Percentiles rank a stretch among this genome's conserved stretches.
Conservation (phyloP, 2,797 vertebrate species). For the Eutrigla gurnardus region DNA sequence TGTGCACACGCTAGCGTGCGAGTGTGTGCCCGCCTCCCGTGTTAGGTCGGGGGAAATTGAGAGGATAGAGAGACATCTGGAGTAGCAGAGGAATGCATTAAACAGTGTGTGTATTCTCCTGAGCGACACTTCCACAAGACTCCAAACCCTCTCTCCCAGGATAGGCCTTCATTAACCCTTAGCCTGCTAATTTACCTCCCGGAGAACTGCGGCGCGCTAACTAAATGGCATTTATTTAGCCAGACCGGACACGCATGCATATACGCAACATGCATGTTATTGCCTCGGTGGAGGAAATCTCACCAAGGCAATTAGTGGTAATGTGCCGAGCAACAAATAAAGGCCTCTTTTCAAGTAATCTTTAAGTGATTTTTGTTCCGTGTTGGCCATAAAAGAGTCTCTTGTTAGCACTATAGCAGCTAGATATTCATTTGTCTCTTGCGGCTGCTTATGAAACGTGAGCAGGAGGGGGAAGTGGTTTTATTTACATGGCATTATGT, state of each 20-base stretch:
- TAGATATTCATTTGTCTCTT: conserved; percentile 75
- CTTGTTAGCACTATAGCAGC: conserved; percentile 65
- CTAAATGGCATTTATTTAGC: conserved; percentile 76
- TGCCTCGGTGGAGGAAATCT: conserved; percentile 37
- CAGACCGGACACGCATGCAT: conserved; percentile 49
- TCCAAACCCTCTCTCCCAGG: conserved; percentile 48
- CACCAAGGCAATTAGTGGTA: conserved; percentile 50
- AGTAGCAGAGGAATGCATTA: conserved; percentile 68
- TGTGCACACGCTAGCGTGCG: conserved; percentile 10
- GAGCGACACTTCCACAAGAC: conserved; percentile 60
- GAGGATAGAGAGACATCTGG: conserved; percentile 58
- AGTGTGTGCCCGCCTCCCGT: conserved; percentile 30
- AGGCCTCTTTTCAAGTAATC: conserved; percentile 54
- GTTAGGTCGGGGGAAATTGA: conserved; percentile 49
- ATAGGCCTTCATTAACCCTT: conserved; percentile 79
- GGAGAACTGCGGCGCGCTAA: conserved; percentile 45
- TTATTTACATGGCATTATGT: conserved; percentile 82
- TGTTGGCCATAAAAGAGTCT: conserved; percentile 71
- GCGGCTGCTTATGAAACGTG: conserved; percentile 69
- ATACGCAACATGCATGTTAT: conserved; percentile 47
- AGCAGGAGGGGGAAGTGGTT: conserved; percentile 66
- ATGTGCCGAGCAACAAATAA: conserved; percentile 72
- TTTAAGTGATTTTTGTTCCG: conserved; percentile 67
- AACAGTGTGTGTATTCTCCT: conserved; percentile 64
- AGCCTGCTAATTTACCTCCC: conserved; percentile 78